Base-by-base conservation (phyloP, 2,113 vertebrate species). In the Pica pica region DNA sequence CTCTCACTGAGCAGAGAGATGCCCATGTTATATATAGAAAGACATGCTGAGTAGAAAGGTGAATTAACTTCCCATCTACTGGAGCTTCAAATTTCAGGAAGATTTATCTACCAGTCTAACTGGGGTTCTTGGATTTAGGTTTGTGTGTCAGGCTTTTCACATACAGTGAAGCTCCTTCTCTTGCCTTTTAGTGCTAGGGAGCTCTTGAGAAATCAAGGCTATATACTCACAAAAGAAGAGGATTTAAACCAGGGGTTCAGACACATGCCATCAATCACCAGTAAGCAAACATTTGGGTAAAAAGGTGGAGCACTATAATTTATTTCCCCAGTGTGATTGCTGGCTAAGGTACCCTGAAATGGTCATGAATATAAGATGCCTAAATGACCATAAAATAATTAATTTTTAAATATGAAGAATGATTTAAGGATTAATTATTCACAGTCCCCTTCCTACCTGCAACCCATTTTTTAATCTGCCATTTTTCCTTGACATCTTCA, bases 361-460 rank as follows among this genome's bases (percentile, higher is more conserved):
- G 13, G 35, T 39, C 71, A 77, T 81, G 75, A 96, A 93, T 86
- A 69, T 50, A 77, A 86, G 55, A 88, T 28, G 35, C 46, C 74
- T 80, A 94, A 90, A 74, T 69, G 23, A 50, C 5, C 0, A 1
- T 50, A 80, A 83, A 94, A 42, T 39, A 83, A 76, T 76, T 76
- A 52, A 46, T 61, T 87, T 95, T 83, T 42, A 76, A 80, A 63
- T n/a, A 44, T 13, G 46, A 87, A 71, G 73, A 69, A 84, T 70
- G n/a, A 53, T 83, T 94, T 71, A 75, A 80, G 22, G 47, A 86
- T 89, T 12, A 91, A 91, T 95, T 94, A 95, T 83, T 89, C 65
- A 94, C 50, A 84, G 53, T 20, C 13, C 52, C 22, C 44, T 74
- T 91, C 41, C 46, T 84, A 75, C 56, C 74, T 87, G 44, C 16